Percentiles rank a stretch among this genome's conserved stretches.
These are phyloP conservation scores for Tupiocoris notatus DNA, from an alignment of 2,888 invertebrate species.

Conservation along the genomic window DNA sequence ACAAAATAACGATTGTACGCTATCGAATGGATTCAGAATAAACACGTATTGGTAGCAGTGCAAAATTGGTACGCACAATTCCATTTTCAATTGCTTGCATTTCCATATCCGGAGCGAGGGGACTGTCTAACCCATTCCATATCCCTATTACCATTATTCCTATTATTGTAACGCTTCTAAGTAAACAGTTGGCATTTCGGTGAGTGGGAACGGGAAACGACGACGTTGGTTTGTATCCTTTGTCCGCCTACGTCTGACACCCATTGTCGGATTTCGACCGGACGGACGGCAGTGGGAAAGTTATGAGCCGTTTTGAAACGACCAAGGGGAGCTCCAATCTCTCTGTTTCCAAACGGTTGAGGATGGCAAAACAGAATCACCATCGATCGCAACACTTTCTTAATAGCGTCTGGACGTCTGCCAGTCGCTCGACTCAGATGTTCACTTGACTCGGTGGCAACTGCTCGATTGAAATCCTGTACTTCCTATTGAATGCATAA, in stretches of 20 bases:
- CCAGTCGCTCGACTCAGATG: not conserved
- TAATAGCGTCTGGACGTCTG: constrained; percentile 11
- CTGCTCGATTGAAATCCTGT: not conserved
- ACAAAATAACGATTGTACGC: no score
- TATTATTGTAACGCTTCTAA: not conserved
- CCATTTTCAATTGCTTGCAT: not conserved
- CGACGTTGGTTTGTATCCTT: not conserved
- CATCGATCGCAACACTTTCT: constrained; percentile 18
- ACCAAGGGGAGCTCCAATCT: not conserved
- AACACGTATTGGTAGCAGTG: no score
- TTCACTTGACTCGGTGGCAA: not conserved
- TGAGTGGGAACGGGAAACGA: constrained; percentile 4
- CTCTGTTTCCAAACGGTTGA: not conserved
- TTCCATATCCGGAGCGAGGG: not conserved
- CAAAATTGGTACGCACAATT: not conserved
- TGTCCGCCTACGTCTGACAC: not conserved
- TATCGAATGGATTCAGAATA: no score
- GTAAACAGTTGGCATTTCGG: constrained; percentile 28
- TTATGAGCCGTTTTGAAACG: not conserved
- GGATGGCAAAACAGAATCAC: constrained; percentile 5
- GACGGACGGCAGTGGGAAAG: not conserved
- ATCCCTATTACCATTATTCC: not conserved
- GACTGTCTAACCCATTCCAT: not conserved
- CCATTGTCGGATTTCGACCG: not conserved
- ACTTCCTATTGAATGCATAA: no score